Evolutionary conservation across 2,888 invertebrate genomes (phyloP), one percentile per base, ranked within the genome.

Genomic region (Chrysolina oricalcia): DNA sequence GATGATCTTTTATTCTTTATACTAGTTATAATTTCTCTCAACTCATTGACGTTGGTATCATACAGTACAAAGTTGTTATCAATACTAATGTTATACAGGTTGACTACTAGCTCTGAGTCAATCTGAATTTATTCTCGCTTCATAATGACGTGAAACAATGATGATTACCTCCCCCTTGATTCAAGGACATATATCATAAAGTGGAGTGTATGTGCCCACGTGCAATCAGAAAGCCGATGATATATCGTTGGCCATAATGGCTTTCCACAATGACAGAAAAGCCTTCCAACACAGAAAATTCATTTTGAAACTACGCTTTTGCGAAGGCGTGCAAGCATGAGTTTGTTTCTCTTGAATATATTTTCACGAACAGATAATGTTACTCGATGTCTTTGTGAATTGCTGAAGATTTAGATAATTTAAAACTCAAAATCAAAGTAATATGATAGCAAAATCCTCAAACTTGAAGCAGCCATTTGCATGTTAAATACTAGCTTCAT

Each of bases 181-280:
- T 27, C 35, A 15, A 27, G 15, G n/a, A 35, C 59, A 59, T 59
- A 59, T 59, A 27, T 59, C 59, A 59, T 59, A n/a, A 53, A 21
- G 21, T 23, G 27, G 46, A 46, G 46, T 46, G 46, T 15, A 46
- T 46, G 46, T 15, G 1, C 13, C 15, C 23, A 11, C 5, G 35
- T 59, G 59, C 27, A 59, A 59, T n/a, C 56, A 59, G 59, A 23
- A 35, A 35, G 59, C 23, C 27, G n/a, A 35, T 59, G 59, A 59
- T 59, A 59, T 59, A 59, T 59, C 27, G 35, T n/a, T 15, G 27
- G 59, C n/a, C 59, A 35, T 59, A 59, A 59, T 59, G 59, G 59
- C 15, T 59, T 59, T 59, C 11, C n/a, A 8, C 59, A 15, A 35
- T 27, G 59, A 59, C 59, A 59, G 59, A 35, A 59, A n/a, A 59